phyloP scores from a whole-genome alignment of 2,888 invertebrate species.

The Palloptera scutellata region DNA sequence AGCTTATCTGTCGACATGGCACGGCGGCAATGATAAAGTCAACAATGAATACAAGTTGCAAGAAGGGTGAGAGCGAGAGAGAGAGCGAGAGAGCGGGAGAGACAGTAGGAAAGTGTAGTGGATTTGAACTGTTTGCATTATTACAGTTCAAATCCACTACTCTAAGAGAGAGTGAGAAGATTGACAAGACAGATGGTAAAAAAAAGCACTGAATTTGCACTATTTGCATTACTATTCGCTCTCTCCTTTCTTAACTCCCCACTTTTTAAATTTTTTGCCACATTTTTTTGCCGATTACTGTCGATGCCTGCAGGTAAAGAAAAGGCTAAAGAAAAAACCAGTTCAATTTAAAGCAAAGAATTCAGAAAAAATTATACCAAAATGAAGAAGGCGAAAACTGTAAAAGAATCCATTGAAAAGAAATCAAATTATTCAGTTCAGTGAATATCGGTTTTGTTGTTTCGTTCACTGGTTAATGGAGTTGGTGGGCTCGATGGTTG shows the following conservation, averaged over 20 bases:
- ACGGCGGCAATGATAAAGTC: too few species aligned
- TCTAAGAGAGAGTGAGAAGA: too few species aligned
- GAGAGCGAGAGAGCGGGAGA: too few species aligned
- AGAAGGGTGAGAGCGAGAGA: too few species aligned
- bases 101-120: too few species aligned
- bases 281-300: not conserved
- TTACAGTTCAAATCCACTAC: too few species aligned
- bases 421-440: slow-evolving; percentile 63
- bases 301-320: not conserved
- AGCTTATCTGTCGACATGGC: too few species aligned
- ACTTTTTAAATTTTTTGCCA: not conserved
- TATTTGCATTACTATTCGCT: not conserved
- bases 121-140: too few species aligned
- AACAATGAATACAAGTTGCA: not conserved
- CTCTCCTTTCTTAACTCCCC: not conserved
- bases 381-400: not conserved
- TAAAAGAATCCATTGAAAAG: slow-evolving; percentile 43
- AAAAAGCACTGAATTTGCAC: not conserved
- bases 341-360: slow-evolving; percentile 8
- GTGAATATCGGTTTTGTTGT: slow-evolving; percentile 58
- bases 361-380: not conserved
- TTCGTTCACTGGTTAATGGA: slow-evolving; percentile 35
- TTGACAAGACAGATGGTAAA: too few species aligned
- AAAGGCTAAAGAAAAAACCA: not conserved
- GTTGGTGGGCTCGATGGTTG: slow-evolving; percentile 2